phyloP scores from a whole-genome alignment of 2,113 vertebrate genomes.

The Loxodonta africana region DNA sequence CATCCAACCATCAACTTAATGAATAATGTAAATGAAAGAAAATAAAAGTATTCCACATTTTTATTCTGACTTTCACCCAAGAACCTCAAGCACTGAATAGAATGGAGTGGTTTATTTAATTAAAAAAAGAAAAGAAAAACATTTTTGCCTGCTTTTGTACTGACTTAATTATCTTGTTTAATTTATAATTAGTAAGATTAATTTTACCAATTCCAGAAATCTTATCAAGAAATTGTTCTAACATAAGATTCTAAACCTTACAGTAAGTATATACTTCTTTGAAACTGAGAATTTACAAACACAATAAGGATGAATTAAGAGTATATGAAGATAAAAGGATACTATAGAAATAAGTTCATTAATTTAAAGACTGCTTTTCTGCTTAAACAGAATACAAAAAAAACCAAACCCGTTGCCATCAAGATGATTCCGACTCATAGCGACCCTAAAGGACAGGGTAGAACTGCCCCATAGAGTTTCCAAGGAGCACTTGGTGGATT shows the following conservation, averaged over 20 bases:
- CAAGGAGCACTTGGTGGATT: too few species aligned
- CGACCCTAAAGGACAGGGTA: too few species aligned
- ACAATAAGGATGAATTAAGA: constrained; percentile 13
- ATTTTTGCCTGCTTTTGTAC: constrained; percentile 21
- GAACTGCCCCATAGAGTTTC: too few species aligned
- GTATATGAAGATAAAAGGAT: constrained; percentile 31
- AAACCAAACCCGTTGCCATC: too few species aligned
- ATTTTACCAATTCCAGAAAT: constrained; percentile 26
- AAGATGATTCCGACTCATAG: too few species aligned
- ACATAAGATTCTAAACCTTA: constrained; percentile 30
- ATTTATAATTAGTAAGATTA: constrained; percentile 39
- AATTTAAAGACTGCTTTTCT: constrained; percentile 45
- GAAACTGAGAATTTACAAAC: constrained; percentile 52
- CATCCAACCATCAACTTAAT: constrained; percentile 53
- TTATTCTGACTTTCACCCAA: constrained; percentile 29
- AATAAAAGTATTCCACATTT: constrained; percentile 30
- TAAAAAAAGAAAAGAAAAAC: background rate
- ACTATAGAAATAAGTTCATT: background rate
- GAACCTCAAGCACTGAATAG: constrained; percentile 44
- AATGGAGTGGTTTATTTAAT: constrained; percentile 51
- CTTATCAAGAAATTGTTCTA: constrained; percentile 47
- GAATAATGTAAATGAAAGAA: constrained; percentile 63
- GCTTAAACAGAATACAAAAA: background rate
- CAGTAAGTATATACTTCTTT: constrained; percentile 61
- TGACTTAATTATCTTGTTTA: constrained; percentile 62